phyloP scores from a whole-genome alignment of 2,113 vertebrate genomes.

The Bettongia penicillata region DNA sequence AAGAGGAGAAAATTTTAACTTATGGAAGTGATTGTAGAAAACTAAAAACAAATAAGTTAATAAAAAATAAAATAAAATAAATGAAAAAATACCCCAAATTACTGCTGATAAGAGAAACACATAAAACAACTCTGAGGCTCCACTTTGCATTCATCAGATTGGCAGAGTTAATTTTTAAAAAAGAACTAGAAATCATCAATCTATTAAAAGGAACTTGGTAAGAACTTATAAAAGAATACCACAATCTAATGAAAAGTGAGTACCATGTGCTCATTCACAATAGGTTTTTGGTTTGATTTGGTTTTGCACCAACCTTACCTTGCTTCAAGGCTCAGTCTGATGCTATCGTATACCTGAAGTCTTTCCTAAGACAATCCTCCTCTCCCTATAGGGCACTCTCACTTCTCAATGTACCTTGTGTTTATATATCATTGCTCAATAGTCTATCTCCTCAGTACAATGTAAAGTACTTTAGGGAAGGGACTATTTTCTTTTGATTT shows the following conservation, averaged over 20 bases:
- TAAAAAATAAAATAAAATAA: no score
- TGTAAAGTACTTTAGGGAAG: neutral
- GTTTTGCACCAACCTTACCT: neutral
- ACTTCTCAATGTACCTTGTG: neutral
- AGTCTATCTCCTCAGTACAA: neutral
- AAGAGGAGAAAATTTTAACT: no score
- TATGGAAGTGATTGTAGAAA: no score
- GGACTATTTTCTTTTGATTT: neutral
- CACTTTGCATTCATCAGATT: neutral
- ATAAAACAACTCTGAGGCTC: neutral
- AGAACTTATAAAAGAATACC: neutral
- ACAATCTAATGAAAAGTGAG: neutral
- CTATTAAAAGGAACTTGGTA: neutral
- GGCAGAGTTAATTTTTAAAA: neutral
- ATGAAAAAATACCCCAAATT: neutral
- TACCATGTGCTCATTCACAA: neutral
- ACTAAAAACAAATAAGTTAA: no score
- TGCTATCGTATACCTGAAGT: neutral
- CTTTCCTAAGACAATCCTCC: neutral
- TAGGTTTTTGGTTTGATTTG: neutral
- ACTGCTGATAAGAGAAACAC: neutral
- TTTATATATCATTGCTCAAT: neutral
- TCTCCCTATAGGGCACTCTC: neutral
- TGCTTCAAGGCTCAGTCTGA: neutral
- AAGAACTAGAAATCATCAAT: neutral